Evolutionary conservation across 2,888 invertebrate genomes (phyloP).

Genomic region (Ditula angustiorana): DNA sequence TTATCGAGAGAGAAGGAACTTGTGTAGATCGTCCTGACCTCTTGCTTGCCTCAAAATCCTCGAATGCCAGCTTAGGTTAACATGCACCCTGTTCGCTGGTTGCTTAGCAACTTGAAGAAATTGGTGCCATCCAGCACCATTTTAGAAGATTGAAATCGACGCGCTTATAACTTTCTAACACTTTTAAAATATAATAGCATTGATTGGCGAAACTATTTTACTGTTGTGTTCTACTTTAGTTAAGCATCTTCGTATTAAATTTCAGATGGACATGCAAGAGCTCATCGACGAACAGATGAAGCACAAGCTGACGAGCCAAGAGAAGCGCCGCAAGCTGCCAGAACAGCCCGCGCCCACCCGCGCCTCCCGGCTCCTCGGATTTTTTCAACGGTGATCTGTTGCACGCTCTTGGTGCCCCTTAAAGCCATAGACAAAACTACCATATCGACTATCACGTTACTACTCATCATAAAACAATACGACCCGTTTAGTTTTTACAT

Average conservation of each 20-base stretch:
- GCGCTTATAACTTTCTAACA: too few relatives aligned
- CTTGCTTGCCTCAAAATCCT: too few relatives aligned
- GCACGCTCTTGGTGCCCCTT: conserved; percentile 59
- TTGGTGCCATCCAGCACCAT: too few relatives aligned
- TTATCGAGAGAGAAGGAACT: too few relatives aligned
- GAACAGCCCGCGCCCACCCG: conserved; percentile 72
- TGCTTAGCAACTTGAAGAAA: too few relatives aligned
- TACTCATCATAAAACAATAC: conserved; percentile 62
- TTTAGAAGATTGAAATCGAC: too few relatives aligned
- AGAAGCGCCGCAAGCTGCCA: conserved; percentile 81
- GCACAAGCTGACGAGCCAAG: conserved; percentile 90
- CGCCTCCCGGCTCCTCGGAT: conserved; percentile 74
- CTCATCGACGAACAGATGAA: conserved; percentile 96
- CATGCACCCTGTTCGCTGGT: too few relatives aligned
- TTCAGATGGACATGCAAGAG: conserved; percentile 97
- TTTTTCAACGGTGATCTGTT: conserved; percentile 84
- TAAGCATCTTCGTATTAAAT: conserved; percentile 42
- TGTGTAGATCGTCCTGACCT: too few relatives aligned
- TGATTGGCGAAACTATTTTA: too few relatives aligned
- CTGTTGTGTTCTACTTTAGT: too few relatives aligned
- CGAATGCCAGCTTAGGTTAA: too few relatives aligned
- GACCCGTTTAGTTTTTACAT: conserved; percentile 59
- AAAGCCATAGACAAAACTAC: conserved; percentile 65
- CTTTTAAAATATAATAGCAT: too few relatives aligned
- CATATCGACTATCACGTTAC: conserved; percentile 61